Evolutionary conservation across 2,797 vertebrate genomes (phyloP), one percentile per base, ranked within the genome.

Genomic region (Crenichthys baileyi): DNA sequence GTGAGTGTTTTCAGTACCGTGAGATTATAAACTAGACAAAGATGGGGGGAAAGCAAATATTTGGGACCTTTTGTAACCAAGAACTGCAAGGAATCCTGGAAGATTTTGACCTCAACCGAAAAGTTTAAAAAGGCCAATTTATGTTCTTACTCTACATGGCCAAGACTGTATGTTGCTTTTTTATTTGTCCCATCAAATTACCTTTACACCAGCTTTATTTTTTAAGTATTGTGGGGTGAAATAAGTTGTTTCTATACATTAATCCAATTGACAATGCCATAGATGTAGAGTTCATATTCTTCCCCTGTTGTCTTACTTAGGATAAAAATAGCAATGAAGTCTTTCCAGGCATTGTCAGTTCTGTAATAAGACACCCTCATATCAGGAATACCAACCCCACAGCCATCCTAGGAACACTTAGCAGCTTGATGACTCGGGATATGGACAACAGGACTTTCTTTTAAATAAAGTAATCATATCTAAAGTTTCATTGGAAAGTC

Each of bases 281-380:
- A 68, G 8, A 63, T 60, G n/a, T 44, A 15, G 22, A 1, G 11
- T 16, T 63, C 29, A 74, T 18, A 31, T 70, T 76, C 58, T 48
- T 4, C 48, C n/a, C 55, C 51, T 70, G 85, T 60, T 22, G 13
- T 53, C 76, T 83, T 76, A 4, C 73, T 11, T 1, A 4, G 48
- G 84, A 65, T 91, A 86, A 83, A 91, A 90, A 92, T 92, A 92
- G 88, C 78, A 48, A 26, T 48, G 20, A 41, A 29, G 63, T 67
- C 53, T 71, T 76, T 85, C 72, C 75, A 87, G 60, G 74, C 76
- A 84, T 91, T 90, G 92, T 93, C 73, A 68, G 46, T 36, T 53
- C 61, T 85, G 88, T 87, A 92, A 93, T 55, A 12, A 75, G 83
- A 91, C 51, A 75, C 76, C 29, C 71, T 68, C 39, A n/a, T 51